These are phyloP conservation scores for Leptopilina syphax DNA, from an alignment of 2,888 invertebrate species.

Conservation along the genomic window DNA sequence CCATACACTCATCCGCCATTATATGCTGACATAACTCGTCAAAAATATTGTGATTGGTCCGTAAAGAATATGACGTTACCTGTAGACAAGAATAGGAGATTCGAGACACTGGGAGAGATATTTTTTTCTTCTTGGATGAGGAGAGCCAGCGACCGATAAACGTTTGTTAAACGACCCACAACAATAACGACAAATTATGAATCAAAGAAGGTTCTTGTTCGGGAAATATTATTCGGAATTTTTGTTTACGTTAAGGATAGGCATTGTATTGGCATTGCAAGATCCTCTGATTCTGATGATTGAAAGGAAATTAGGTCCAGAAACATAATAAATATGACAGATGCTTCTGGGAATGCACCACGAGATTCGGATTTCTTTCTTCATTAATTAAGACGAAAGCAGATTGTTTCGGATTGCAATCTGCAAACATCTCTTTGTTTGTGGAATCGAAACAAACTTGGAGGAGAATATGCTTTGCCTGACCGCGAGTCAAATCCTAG, in stretches of 20 bases:
- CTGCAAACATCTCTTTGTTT: not conserved
- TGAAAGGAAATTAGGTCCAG: not conserved
- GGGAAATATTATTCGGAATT: slow-evolving; percentile 20
- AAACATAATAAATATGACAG: not conserved
- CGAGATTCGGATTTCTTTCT: too few species aligned
- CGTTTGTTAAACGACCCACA: not conserved
- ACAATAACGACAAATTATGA: slow-evolving; percentile 39
- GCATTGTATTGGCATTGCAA: not conserved
- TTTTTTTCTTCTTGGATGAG: not conserved
- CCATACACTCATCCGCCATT: slow-evolving; percentile 61
- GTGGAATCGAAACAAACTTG: slow-evolving; percentile 49
- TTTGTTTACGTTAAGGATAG: slow-evolving; percentile 30
- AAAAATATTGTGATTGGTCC: slow-evolving; percentile 77
- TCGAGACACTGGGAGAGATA: slow-evolving; percentile 48
- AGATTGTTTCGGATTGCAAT: not conserved
- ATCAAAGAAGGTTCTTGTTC: slow-evolving; percentile 1
- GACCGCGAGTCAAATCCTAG: slow-evolving; percentile 69
- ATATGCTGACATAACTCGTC: slow-evolving; percentile 76
- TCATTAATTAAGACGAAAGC: too few species aligned
- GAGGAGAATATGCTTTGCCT: slow-evolving; percentile 64
- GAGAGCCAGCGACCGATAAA: too few species aligned
- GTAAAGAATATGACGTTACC: slow-evolving; percentile 73
- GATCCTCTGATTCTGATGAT: not conserved
- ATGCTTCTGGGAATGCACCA: not conserved
- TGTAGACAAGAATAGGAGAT: slow-evolving; percentile 52